Percentiles rank a stretch among this genome's conserved stretches.
These are phyloP conservation scores for Ciconia boyciana DNA, from an alignment of 2,113 vertebrate species.

Conservation along the genomic window DNA sequence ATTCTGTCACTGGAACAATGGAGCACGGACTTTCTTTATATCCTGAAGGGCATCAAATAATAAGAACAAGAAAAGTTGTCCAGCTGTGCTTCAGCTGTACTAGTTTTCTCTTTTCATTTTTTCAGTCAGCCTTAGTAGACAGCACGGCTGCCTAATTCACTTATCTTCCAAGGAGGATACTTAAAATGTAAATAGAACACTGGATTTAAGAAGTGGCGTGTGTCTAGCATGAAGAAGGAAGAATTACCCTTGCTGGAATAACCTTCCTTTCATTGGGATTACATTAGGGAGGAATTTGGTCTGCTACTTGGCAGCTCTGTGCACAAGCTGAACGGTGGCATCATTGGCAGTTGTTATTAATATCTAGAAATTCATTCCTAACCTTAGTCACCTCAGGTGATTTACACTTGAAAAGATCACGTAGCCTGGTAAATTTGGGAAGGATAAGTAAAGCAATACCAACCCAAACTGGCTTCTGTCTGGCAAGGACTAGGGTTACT, in stretches of 20 bases:
- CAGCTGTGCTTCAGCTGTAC: constrained; percentile 36
- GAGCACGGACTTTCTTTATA: background rate
- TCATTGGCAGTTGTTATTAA: constrained; percentile 12
- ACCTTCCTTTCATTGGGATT: background rate
- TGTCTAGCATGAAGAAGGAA: background rate
- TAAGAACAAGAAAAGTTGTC: constrained; percentile 29
- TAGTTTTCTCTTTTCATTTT: constrained; percentile 16
- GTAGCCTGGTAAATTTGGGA: constrained; percentile 28
- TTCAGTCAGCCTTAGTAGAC: background rate
- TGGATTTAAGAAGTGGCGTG: background rate
- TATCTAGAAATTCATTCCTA: constrained; percentile 20
- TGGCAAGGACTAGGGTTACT: background rate
- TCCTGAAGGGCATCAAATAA: constrained; percentile 27
- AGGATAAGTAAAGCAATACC: background rate
- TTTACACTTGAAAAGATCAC: constrained; percentile 17
- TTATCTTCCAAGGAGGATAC: background rate
- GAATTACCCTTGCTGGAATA: background rate
- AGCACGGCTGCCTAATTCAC: background rate
- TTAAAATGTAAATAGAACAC: constrained; percentile 20
- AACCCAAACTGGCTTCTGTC: background rate
- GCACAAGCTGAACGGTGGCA: background rate
- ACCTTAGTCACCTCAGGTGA: constrained; percentile 30
- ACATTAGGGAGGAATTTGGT: background rate
- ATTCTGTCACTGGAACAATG: constrained; percentile 44
- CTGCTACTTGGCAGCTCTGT: background rate